Percentiles rank a stretch among this genome's conserved stretches.
phyloP scores from a whole-genome alignment of 2,113 vertebrate genomes.

The Poeciliopsis turrubarensis region DNA sequence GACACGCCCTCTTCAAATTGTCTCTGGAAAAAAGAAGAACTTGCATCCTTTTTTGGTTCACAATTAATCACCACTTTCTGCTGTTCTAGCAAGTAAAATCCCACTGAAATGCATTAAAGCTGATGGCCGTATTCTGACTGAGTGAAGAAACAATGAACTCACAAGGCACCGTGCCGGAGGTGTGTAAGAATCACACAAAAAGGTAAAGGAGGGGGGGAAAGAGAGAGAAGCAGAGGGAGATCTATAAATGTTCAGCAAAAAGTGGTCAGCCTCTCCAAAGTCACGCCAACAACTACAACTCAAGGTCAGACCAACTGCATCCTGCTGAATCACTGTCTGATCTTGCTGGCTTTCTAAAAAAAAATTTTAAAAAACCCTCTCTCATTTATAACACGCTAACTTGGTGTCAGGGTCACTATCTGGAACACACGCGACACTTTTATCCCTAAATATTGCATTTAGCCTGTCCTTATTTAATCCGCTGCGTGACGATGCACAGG shows the following conservation, averaged over 20 bases:
- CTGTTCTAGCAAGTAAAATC: neutral
- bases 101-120: neutral
- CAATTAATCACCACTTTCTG: neutral
- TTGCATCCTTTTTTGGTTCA: neutral
- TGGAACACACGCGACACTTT: neutral
- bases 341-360: slow-evolving; percentile 19
- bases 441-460: neutral
- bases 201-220: neutral
- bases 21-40: neutral
- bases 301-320: slow-evolving; percentile 54
- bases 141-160: neutral
- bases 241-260: slow-evolving; percentile 69
- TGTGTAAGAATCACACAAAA: slow-evolving; percentile 30
- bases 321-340: slow-evolving; percentile 33
- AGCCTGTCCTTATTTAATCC: neutral
- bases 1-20: too few species aligned
- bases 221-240: neutral
- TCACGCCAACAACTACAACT: slow-evolving; percentile 40
- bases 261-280: slow-evolving; percentile 53
- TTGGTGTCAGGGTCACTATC: slow-evolving; percentile 3
- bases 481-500: neutral
- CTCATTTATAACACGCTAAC: slow-evolving; percentile 19
- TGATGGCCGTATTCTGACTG: neutral
- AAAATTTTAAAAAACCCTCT: slow-evolving; percentile 14
- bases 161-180: slow-evolving; percentile 6